phyloP scores from a whole-genome alignment of 2,888 invertebrate genomes.

The Drosophila barbarae region DNA sequence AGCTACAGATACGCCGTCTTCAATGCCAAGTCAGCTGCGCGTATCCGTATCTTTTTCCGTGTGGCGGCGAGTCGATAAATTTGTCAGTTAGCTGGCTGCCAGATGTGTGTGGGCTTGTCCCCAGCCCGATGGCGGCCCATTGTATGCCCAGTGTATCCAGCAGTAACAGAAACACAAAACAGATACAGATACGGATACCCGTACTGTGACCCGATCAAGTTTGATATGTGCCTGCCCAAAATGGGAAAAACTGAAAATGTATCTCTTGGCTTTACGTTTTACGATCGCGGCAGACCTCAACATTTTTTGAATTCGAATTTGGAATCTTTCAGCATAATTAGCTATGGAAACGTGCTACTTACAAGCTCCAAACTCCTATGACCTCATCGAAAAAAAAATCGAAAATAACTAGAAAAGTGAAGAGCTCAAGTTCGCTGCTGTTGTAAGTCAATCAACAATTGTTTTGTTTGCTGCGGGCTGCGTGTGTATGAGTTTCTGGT shows the following conservation, averaged over 20 bases:
- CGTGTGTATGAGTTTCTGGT: slow-evolving; percentile 18
- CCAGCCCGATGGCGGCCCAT: slow-evolving; percentile 34
- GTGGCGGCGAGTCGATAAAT: slow-evolving; percentile 67
- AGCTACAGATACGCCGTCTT: slow-evolving; percentile 36
- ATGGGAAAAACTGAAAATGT: slow-evolving; percentile 29
- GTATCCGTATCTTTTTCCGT: slow-evolving; percentile 73
- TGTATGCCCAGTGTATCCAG: slow-evolving; percentile 50
- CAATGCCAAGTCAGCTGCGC: slow-evolving; percentile 69
- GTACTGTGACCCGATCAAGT: slow-evolving; percentile 34
- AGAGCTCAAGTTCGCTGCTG: slow-evolving; percentile 37
- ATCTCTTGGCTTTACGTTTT: slow-evolving; percentile 17
- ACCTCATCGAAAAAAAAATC: slow-evolving; percentile 36
- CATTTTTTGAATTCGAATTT: slow-evolving; percentile 1
- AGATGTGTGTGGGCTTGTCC: slow-evolving; percentile 43
- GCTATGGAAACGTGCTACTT: slow-evolving; percentile 33
- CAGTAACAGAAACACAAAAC: slow-evolving; percentile 42
- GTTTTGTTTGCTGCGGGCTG: slow-evolving; percentile 4
- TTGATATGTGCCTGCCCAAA: slow-evolving; percentile 27
- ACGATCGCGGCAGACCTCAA: slow-evolving; percentile 18
- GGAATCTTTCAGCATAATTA: slow-evolving; percentile 38
- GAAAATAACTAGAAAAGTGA: slow-evolving; percentile 38
- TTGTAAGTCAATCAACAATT: slow-evolving; percentile 62
- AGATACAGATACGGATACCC: slow-evolving; percentile 15
- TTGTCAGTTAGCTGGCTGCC: slow-evolving; percentile 50
- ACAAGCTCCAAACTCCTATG: slow-evolving; percentile 42